Evolutionary conservation across 2,888 invertebrate genomes (phyloP).

Genomic region (Chaetogeoica ovagalla): DNA sequence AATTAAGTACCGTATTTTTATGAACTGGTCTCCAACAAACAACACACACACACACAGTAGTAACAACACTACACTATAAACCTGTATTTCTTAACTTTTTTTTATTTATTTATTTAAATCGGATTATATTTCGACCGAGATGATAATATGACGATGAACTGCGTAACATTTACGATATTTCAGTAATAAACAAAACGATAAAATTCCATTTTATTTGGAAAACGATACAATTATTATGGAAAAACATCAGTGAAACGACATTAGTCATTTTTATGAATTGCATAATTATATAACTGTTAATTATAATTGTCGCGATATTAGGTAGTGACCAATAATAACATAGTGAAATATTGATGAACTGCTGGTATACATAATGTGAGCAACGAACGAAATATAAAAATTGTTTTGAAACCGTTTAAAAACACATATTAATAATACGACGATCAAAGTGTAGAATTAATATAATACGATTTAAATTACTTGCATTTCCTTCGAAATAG

Average conservation of each 20-base stretch:
- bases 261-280: slow-evolving; percentile 4
- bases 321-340: not conserved
- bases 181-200: slow-evolving; percentile 5
- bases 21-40: slow-evolving; percentile 8
- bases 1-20: slow-evolving; percentile 41
- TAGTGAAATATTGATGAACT: not conserved
- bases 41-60: too few relatives aligned
- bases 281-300: not conserved
- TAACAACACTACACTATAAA: slow-evolving; percentile 4
- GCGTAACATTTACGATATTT: slow-evolving; percentile 6
- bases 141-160: slow-evolving; percentile 16
- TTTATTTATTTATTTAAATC: not conserved
- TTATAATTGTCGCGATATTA: not conserved
- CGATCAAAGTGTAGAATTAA: not conserved
- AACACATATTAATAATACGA: not conserved
- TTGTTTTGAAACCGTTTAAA: too few relatives aligned
- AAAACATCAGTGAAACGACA: not conserved
- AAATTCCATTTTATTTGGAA: not conserved
- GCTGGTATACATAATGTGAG: not conserved
- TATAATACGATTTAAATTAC: not conserved
- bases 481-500: not conserved
- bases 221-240: not conserved
- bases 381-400: too few relatives aligned
- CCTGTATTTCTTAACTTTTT: slow-evolving; percentile 24
- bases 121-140: slow-evolving; percentile 9